These are phyloP conservation scores for Typhlomys cinereus DNA, from an alignment of 2,113 vertebrate genomes.

Conservation along the genomic window DNA sequence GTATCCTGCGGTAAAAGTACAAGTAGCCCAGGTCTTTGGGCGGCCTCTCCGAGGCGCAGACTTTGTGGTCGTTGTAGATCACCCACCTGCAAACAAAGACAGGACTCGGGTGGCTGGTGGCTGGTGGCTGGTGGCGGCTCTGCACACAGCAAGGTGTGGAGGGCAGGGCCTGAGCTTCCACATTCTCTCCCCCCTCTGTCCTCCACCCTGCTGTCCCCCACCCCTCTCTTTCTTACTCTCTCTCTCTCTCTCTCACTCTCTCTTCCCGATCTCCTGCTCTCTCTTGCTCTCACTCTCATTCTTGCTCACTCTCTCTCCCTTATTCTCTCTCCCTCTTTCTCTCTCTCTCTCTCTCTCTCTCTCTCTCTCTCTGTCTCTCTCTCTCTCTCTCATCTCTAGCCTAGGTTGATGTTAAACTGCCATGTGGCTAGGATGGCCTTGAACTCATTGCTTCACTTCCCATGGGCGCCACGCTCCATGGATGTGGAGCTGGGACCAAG, in stretches of 20 bases:
- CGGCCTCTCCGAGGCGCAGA: slow-evolving; percentile 97
- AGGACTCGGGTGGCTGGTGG: background rate
- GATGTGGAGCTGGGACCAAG: background rate
- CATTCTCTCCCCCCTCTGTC: too few species aligned
- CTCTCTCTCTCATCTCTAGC: background rate
- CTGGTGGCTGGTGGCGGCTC: background rate
- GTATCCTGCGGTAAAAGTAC: slow-evolving; percentile 97
- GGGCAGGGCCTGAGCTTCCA: too few species aligned
- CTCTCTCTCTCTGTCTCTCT: background rate
- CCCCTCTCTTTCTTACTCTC: too few species aligned
- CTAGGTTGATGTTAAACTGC: background rate
- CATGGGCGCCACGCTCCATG: too few species aligned
- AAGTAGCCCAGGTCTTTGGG: slow-evolving; percentile 99
- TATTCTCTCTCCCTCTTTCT: too few species aligned
- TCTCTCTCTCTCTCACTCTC: background rate
- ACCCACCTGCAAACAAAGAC: slow-evolving; percentile 92
- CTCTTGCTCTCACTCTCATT: too few species aligned
- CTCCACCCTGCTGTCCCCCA: too few species aligned
- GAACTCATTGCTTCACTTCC: too few species aligned
- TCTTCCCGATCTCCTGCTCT: too few species aligned
- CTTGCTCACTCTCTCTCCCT: background rate
- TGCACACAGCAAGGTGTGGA: background rate
- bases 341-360: too few species aligned
- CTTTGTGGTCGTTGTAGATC: slow-evolving; percentile 99
- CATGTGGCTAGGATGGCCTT: too few species aligned